Evolutionary conservation across 2,113 vertebrate species (phyloP), one percentile per base, ranked within the genome.

Genomic region (Apteryx mantelli): DNA sequence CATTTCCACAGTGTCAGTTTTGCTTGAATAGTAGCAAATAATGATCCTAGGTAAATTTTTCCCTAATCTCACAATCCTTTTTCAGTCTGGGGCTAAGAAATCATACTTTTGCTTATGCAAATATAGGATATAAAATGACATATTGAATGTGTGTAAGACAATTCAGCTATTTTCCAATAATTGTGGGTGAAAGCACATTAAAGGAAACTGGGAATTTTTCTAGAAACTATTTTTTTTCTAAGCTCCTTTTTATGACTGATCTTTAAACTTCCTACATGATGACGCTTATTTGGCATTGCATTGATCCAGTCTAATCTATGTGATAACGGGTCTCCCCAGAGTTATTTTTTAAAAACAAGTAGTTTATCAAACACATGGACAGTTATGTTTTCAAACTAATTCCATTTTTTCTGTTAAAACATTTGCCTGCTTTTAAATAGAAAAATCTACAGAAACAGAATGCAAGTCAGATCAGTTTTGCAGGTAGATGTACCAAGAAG

Each of bases 321-420:
- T 94, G 97, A 96, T 95, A 97, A 95, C 40, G 71, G 20, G 50
- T 94, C 89, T 96, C 71, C 81, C 75, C 80, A 88, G 68, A 94
- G 85, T 91, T 93, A 94, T 88, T 95, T 94, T 94, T 95, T 36
- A 91, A 88, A 95, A 97, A 70, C 75, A 95, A 96, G 85, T 44
- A 96, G 19, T 96, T 95, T 86, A 88, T 97, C 95, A 89, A 95
- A 63, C 46, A 46, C 87, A 63, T 34, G 66, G 75, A 77, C 63
- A 77, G 75, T 34, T 78, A 28, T 2, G 11, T 81, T 95, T 93
- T 91, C 63, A 68, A 88, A 86, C 87, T 9, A 80, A 89, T 94
- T 94, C 64, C 3, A 52, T 65, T 53, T 94, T 69, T 60, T 26
- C 24, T 38, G 34, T 71, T 91, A 56, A 82, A 95, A 78, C 86